These are phyloP conservation scores for Lasioglossum villosulum DNA, from an alignment of 2,888 invertebrate genomes.

Conservation along the genomic window DNA sequence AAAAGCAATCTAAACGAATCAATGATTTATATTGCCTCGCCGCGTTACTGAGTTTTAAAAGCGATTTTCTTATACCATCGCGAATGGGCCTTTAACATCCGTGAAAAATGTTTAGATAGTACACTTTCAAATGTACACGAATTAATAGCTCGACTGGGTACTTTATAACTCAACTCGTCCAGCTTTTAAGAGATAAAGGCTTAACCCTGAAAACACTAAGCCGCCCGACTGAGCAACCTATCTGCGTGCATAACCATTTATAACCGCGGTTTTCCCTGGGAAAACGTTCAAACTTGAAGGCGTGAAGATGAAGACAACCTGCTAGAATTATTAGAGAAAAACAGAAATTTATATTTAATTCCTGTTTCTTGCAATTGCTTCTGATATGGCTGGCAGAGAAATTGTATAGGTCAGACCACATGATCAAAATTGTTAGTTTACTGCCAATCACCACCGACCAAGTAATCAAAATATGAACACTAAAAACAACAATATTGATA, in stretches of 20 bases:
- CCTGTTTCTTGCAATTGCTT: neutral
- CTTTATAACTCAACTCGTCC: conserved; percentile 3
- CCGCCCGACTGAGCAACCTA: neutral
- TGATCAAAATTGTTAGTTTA: neutral
- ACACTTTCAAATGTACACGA: neutral
- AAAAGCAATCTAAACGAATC: neutral
- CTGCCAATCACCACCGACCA: neutral
- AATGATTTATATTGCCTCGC: neutral
- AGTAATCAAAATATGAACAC: neutral
- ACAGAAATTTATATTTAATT: neutral
- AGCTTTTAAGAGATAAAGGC: conserved; percentile 11
- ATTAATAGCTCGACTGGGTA: neutral
- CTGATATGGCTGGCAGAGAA: neutral
- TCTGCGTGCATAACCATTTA: neutral
- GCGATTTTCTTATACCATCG: neutral
- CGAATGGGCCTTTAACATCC: neutral
- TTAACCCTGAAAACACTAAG: neutral
- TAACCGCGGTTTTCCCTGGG: neutral
- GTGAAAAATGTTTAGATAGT: neutral
- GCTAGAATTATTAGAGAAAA: neutral
- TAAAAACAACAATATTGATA: neutral
- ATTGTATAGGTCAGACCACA: too few species aligned
- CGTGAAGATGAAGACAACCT: neutral
- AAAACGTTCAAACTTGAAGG: neutral
- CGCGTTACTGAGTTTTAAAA: neutral